Conservation (phyloP, 2,113 vertebrate species). For the Mormyrus lacerda region DNA sequence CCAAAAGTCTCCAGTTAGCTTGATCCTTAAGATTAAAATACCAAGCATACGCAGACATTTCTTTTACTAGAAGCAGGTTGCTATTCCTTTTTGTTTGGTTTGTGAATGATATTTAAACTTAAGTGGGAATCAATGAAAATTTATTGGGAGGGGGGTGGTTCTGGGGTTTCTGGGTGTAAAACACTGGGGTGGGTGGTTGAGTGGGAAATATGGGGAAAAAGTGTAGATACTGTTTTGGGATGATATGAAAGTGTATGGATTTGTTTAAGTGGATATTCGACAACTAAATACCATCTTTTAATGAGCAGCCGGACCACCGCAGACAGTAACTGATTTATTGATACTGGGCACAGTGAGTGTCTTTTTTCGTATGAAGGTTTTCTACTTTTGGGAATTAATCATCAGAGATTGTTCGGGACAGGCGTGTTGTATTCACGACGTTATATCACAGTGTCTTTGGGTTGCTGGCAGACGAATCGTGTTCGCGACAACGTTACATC, state of each 20-base stretch:
- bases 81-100: not conserved
- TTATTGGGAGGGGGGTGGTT: not conserved
- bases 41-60: not conserved
- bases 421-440: not conserved
- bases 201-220: not conserved
- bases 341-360: not conserved
- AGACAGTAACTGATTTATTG: not conserved
- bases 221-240: not conserved
- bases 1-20: constrained; percentile 3
- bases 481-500: not conserved
- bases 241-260: not conserved
- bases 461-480: not conserved
- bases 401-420: not conserved
- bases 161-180: not conserved
- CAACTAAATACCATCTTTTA: not conserved
- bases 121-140: not conserved
- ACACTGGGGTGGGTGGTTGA: not conserved
- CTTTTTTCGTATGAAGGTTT: not conserved
- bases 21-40: not conserved
- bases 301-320: not conserved
- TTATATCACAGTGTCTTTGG: not conserved
- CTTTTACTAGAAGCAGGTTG: not conserved
- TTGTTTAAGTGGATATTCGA: not conserved
- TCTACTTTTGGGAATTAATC: not conserved
- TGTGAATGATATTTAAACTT: not conserved